phyloP scores from a whole-genome alignment of 2,888 invertebrate genomes.

The Cinara cedri region DNA sequence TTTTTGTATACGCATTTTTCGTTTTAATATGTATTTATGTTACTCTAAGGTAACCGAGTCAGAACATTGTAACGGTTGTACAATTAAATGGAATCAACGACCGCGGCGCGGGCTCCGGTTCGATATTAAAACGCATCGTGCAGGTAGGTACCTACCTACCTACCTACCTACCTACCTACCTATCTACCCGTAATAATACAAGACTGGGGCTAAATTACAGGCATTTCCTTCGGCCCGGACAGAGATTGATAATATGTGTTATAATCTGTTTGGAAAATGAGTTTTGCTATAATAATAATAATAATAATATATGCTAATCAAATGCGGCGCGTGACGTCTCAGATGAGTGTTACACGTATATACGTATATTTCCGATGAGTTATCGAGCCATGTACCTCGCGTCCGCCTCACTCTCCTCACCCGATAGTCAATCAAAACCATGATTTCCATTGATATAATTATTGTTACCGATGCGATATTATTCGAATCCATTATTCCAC shows the following conservation, averaged over 20 bases:
- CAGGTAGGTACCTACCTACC: neutral
- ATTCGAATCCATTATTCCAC: too few species aligned
- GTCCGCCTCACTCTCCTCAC: neutral
- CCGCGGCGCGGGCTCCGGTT: slow-evolving; percentile 32
- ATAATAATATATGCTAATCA: slow-evolving; percentile 1
- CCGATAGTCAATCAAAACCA: neutral
- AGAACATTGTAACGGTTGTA: slow-evolving; percentile 49
- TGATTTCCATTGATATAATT: too few species aligned
- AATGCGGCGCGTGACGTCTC: slow-evolving; percentile 17
- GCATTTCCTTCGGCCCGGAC: slow-evolving; percentile 52
- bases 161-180: neutral
- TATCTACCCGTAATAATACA: neutral
- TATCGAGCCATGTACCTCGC: too few species aligned
- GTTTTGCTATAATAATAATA: neutral
- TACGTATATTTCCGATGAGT: neutral
- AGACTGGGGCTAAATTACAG: slow-evolving; percentile 44
- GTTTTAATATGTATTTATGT: neutral
- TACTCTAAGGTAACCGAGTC: slow-evolving; percentile 29
- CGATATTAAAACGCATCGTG: slow-evolving; percentile 36
- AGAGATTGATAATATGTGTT: slow-evolving; percentile 53
- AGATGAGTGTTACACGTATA: neutral
- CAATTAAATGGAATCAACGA: slow-evolving; percentile 54
- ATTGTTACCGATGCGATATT: too few species aligned
- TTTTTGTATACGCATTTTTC: neutral
- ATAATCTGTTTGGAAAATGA: slow-evolving; percentile 46